These are phyloP conservation scores for Grantiella picta DNA, from an alignment of 2,113 vertebrate genomes.

Conservation along the genomic window DNA sequence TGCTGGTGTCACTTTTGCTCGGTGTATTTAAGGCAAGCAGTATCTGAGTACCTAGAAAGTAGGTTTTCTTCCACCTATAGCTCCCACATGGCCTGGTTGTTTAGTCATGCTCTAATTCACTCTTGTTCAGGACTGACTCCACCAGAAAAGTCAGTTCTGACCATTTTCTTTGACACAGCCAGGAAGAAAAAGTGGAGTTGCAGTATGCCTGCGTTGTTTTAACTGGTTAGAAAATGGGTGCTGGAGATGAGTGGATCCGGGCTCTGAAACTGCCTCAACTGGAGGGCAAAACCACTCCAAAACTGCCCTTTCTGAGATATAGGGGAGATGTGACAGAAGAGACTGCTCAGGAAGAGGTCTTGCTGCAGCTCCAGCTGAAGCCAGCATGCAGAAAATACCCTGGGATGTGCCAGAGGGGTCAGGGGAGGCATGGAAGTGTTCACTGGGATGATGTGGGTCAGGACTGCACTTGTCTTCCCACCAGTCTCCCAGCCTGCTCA, in stretches of 20 bases:
- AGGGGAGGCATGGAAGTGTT: background rate
- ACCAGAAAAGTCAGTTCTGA: background rate
- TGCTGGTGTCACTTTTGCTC: background rate
- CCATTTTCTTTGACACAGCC: background rate
- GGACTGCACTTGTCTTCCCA: background rate
- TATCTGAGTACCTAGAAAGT: slow-evolving; percentile 43
- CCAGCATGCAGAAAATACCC: background rate
- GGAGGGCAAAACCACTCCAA: background rate
- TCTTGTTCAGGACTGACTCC: background rate
- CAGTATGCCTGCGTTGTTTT: fast-evolving
- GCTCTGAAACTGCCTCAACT: background rate
- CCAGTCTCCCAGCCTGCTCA: background rate
- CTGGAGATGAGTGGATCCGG: background rate
- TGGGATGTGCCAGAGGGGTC: background rate
- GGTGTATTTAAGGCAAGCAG: background rate
- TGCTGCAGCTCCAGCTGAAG: background rate
- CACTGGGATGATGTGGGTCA: background rate
- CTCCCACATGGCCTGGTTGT: background rate
- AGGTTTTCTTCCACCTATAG: slow-evolving; percentile 26
- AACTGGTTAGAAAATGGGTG: background rate
- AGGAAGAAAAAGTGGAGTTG: background rate
- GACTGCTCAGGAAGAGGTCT: background rate
- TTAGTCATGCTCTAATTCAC: slow-evolving; percentile 60
- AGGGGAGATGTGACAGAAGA: fast-evolving
- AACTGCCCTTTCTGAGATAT: background rate